Conservation (phyloP, 2,113 vertebrate species). For the Macrotus californicus region DNA sequence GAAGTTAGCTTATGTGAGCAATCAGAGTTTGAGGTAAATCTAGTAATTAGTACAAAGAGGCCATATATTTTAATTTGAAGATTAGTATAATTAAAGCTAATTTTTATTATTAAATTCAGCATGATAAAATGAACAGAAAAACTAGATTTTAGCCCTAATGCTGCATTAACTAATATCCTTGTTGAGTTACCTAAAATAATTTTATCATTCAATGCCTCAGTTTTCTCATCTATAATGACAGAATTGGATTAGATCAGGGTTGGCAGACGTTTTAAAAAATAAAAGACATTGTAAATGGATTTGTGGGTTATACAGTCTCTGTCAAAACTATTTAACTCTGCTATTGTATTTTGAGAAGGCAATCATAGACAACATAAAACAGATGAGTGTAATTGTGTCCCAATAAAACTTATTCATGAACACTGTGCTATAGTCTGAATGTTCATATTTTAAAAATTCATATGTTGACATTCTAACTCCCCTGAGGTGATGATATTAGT, state of each 20-base stretch:
- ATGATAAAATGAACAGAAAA: background rate
- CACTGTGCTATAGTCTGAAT: background rate
- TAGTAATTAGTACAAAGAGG: background rate
- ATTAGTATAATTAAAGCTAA: background rate
- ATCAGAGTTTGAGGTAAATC: background rate
- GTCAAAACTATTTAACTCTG: background rate
- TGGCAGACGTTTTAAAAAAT: background rate
- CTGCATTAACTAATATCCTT: background rate
- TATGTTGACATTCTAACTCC: background rate
- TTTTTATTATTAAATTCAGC: constrained; percentile 9
- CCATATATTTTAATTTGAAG: background rate
- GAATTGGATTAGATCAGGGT: background rate
- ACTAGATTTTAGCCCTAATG: background rate
- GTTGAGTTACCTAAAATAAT: background rate
- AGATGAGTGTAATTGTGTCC: background rate
- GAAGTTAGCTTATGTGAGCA: background rate
- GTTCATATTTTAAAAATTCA: background rate
- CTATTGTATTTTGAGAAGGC: background rate
- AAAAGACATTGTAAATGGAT: background rate
- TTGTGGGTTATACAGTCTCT: background rate
- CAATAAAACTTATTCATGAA: background rate
- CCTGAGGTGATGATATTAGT: background rate
- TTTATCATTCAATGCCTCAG: background rate
- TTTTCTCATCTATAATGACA: background rate
- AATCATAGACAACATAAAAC: background rate